Evolutionary conservation across 1,140 invertebrate species (phyloP), one percentile per base, ranked within the genome.

Genomic region (Trinorchestia longiramus): DNA sequence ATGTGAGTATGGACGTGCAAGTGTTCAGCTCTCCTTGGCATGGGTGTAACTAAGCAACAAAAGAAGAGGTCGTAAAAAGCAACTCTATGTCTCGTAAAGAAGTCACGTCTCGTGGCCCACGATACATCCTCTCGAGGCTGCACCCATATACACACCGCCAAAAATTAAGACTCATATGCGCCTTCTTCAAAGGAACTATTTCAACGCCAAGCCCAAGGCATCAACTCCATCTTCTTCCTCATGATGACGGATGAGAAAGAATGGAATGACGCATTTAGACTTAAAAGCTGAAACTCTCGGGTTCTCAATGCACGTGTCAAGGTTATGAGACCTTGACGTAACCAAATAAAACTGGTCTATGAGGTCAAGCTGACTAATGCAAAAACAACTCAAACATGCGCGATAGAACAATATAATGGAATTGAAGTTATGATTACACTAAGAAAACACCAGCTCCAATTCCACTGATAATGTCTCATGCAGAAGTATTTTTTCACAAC

Each of bases 21-120:
- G 88, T 91, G 19, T 41, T 91, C 11, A 11, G 88, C 88, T 91
- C 41, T 43, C 41, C 41, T 43, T 40, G 4, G 43, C 43, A 40
- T n/a, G 43, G 92, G 92, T 47, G 92, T 94, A 94, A 94, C 92
- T 94, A 45, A 94, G 92, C 44, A 94, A 94, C 92, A 94, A 94
- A 94, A 94, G 92, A 94, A 94, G 92, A 45, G 92, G 40, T 94
- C 92, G 44, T 94, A 94, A 94, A 94, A 94, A 94, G 4, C 92
- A 44, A 94, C 23, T 44, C 41, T 43, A 94, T 94, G 92, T 94
- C 43, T 94, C 92, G 92, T 94, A 94, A 94, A 94, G 88, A 94
- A 44, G 92, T 94, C 92, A 94, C 92, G 44, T 47, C 44, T 44
- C 44, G 43, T 94, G 92, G 92, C 92, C 47, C 92, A 94, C 92